Base-by-base conservation (phyloP, 2,888 invertebrate species). In the Cephus spinipes region DNA sequence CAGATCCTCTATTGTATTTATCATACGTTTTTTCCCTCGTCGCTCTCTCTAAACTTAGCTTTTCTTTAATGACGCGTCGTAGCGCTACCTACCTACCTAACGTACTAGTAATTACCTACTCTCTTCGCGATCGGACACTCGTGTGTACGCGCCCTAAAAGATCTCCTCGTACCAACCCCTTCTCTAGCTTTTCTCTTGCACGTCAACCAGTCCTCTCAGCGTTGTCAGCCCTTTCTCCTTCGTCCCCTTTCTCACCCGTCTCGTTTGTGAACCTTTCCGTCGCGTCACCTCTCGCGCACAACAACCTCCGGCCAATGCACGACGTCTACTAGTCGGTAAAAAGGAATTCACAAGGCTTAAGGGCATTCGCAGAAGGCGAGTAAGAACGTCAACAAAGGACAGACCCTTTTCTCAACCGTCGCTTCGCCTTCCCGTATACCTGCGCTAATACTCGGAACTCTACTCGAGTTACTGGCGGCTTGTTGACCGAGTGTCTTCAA, bases 401-500 rank as follows among this genome's bases (percentile, higher is more conserved):
- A 55, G 9, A 55, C 9, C 55, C 23, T 55, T 55, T 55, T 55
- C 55, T 9, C 55, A 55, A 55, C 55, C 55, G 55, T 55, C 55
- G 55, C 55, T 80, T 76, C 69, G 73, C 35, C 77, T 77, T 75
- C 40, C 35, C 75, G 76, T 76, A 73, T 77, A 30, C 73, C 78
- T 76, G 77, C 77, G 68, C 75, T 76, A 23, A 23, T 55, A 55
- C 55, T 23, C 23, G 55, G 55, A 2, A 2, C 55, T 55, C 55
- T 55, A 3, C 23, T 55, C 23, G 6, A 23, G 23, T 55, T 55
- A 15, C 55, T 55, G 9, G 55, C 55, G 55, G 78, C 76, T 80
- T 73, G 79, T 76, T 76, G 76, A 77, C 77, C 74, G 75, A 78
- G 78, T 77, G 78, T 79, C 89, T 87, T 88, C 89, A 87, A 89